Base-by-base conservation (phyloP, 2,113 vertebrate species). In the Setophaga kirtlandii region DNA sequence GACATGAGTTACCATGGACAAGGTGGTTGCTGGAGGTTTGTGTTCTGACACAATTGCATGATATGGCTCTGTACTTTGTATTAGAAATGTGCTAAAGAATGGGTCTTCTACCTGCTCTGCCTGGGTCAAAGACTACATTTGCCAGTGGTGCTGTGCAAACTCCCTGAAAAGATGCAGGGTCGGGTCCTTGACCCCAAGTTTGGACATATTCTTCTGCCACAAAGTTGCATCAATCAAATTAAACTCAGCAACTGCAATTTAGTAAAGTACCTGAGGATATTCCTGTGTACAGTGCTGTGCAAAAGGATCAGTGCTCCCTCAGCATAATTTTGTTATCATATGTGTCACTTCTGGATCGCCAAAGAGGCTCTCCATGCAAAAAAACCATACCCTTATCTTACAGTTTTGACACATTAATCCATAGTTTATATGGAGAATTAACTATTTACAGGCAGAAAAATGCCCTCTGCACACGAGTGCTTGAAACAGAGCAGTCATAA, bases 1-100 rank as follows among this genome's bases (percentile, higher is more conserved):
- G 27, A 60, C 4, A 8, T 50, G 13, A 19, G 52, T 82, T 76
- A 60, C 27, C 13, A 35, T 1, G 0, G 25, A 6, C 1, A 2
- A 74, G 16, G 18, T 14, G 13, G 12, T 28, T 56, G 47, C 27
- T 3, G 5, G 25, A 63, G 6, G 7, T 33, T 46, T 63, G 16
- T 44, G 10, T 50, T 79, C 44, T 60, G 44, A 39, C 33, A 39
- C 23, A 63, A 20, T 7, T 50, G 8, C 15, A 33, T 63, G 28
- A 35, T 63, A 49, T 0, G 1, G 4, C 5, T 85, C n/a, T 83
- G 19, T 28, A 41, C 27, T 3, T 62, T 62, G 8, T 33, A 17
- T 46, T 39, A 76, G 21, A 86, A 59, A 79, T 27, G 19, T 16
- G 15, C 4, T 47, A 27, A 69, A 89, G 14, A 76, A 53, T 6